These are phyloP conservation scores for Bombus impatiens DNA, from an alignment of 1,140 invertebrate genomes.

Conservation along the genomic window DNA sequence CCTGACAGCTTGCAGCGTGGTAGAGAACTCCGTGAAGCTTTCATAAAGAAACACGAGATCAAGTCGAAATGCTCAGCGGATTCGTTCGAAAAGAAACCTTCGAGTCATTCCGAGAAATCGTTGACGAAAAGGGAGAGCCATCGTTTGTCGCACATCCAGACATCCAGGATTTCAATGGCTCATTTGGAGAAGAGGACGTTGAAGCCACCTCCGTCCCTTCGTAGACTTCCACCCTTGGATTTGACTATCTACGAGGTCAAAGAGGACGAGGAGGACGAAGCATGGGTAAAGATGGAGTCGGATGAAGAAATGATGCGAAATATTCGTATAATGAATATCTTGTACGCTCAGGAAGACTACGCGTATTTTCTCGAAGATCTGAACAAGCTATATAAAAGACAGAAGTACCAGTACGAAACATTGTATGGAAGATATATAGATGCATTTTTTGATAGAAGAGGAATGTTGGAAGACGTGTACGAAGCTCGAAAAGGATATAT, in stretches of 20 bases:
- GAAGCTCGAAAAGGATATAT: constrained; percentile 43
- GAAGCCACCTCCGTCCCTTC: constrained; percentile 18
- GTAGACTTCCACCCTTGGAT: constrained; percentile 49
- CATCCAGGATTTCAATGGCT: background rate
- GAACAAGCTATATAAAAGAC: background rate
- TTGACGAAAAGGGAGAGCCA: background rate
- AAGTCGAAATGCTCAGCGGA: background rate
- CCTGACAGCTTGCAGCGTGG: constrained; percentile 60
- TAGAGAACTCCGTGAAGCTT: constrained; percentile 59
- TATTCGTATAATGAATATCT: constrained; percentile 22
- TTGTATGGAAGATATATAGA: constrained; percentile 22
- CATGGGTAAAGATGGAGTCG: constrained; percentile 40
- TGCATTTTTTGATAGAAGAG: constrained; percentile 14
- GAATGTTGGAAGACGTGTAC: constrained; percentile 25
- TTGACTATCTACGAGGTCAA: constrained; percentile 43
- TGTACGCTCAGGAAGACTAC: constrained; percentile 42
- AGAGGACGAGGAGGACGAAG: constrained; percentile 40
- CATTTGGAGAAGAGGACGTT: constrained; percentile 36
- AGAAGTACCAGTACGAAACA: constrained; percentile 5
- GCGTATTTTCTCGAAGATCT: constrained; percentile 38
- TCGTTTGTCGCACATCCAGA: too few relatives aligned
- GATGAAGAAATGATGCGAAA: constrained; percentile 58
- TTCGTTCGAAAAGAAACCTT: background rate
- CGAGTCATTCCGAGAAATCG: too few relatives aligned
- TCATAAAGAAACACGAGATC: constrained; percentile 38